Conservation (phyloP, 1,140 invertebrate genomes). For the Geopemphigus sp. region DNA sequence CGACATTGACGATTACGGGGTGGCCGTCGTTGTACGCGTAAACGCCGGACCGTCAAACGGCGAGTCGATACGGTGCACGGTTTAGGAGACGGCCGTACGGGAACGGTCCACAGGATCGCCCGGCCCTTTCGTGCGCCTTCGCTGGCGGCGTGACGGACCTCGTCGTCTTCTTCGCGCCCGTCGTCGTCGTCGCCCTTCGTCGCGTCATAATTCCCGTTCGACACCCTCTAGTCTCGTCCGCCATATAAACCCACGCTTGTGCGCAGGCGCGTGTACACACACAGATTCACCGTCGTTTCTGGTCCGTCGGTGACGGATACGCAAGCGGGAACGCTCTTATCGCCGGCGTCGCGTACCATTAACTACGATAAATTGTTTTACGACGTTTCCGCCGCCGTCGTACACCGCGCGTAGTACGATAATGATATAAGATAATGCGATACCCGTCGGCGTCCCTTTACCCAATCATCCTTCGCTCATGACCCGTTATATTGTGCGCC, state of each 20-base stretch:
- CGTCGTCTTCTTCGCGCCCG: too few species aligned
- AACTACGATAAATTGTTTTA: slow-evolving; percentile 47
- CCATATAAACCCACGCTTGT: background rate
- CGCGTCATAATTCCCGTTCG: too few species aligned
- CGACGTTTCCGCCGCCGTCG: background rate
- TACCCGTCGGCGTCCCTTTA: slow-evolving; percentile 5
- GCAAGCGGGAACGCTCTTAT: background rate
- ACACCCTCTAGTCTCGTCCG: too few species aligned
- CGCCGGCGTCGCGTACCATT: slow-evolving; percentile 37
- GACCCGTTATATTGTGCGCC: background rate
- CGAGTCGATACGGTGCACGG: too few species aligned
- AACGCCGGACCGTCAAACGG: too few species aligned
- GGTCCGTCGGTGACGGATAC: background rate
- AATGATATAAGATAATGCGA: slow-evolving; percentile 36
- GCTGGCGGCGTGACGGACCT: too few species aligned
- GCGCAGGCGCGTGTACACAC: background rate
- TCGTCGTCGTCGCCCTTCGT: too few species aligned
- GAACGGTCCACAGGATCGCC: too few species aligned
- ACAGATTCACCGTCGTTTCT: slow-evolving; percentile 13
- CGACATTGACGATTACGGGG: too few species aligned
- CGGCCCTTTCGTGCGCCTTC: too few species aligned
- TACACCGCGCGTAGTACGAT: background rate
- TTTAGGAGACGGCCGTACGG: too few species aligned
- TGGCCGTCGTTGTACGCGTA: too few species aligned
- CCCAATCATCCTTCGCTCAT: background rate